Conservation (phyloP, 2,113 vertebrate species). For the Scophthalmus maximus region DNA sequence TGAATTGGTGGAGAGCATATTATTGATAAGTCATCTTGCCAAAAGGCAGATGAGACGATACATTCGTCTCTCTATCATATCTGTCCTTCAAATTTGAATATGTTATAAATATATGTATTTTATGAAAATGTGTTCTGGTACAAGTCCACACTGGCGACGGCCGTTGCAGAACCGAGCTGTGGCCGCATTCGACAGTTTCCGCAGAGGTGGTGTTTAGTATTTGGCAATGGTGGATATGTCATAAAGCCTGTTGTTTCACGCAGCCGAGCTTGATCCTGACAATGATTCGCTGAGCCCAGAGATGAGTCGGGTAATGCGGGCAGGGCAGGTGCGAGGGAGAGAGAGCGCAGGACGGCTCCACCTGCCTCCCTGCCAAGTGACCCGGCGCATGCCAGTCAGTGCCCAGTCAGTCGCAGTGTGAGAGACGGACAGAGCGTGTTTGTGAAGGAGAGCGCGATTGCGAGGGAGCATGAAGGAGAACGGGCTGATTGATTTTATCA, state of each 20-base stretch:
- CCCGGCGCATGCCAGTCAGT: constrained; percentile 58
- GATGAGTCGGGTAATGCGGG: constrained; percentile 61
- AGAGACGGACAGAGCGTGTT: constrained; percentile 32
- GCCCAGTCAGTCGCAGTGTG: constrained; percentile 34
- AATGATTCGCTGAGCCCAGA: constrained; percentile 58
- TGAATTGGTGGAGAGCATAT: too few species aligned
- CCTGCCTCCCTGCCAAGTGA: constrained; percentile 56
- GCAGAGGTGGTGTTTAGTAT: constrained; percentile 36
- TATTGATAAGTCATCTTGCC: too few species aligned
- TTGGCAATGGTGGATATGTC: constrained; percentile 37
- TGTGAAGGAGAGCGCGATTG: constrained; percentile 11
- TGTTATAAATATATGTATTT: not conserved
- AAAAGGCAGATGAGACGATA: too few species aligned
- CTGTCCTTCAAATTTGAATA: not conserved
- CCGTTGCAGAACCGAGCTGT: not conserved
- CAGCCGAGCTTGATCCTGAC: constrained; percentile 56
- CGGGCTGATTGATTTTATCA: constrained; percentile 20
- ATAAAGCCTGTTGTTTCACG: constrained; percentile 59
- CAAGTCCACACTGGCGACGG: not conserved
- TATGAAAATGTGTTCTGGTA: not conserved
- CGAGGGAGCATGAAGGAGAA: not conserved
- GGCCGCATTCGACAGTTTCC: constrained; percentile 8
- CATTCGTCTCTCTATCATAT: too few species aligned
- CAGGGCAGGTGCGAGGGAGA: constrained; percentile 62
- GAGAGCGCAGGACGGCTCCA: constrained; percentile 49